Conservation (phyloP, 2,797 vertebrate genomes). For the Scolopax bukidnonensis region DNA sequence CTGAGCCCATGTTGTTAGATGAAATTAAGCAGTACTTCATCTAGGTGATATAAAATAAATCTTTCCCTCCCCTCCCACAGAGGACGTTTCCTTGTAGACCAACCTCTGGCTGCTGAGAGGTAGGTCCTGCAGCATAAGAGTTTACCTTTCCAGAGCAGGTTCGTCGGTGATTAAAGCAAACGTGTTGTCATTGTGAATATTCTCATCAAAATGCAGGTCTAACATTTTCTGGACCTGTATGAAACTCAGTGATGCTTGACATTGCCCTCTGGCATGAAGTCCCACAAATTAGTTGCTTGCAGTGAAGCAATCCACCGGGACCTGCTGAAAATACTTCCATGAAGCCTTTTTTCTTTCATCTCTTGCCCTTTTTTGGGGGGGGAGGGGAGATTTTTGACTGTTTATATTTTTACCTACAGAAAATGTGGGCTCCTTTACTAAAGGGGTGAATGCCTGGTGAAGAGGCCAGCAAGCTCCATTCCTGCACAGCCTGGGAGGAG, state of each 20-base stretch:
- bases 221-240: not conserved
- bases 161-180: not conserved
- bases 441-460: not conserved
- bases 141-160: not conserved
- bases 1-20: not conserved
- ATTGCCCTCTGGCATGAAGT: not conserved
- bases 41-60: not conserved
- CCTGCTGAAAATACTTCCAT: not conserved
- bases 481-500: not conserved
- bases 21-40: not conserved
- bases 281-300: not conserved
- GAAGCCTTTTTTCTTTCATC: not conserved
- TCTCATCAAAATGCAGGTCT: not conserved
- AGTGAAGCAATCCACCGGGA: not conserved
- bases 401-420: not conserved
- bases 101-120: not conserved
- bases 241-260: not conserved
- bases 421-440: not conserved
- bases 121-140: not conserved
- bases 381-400: not conserved
- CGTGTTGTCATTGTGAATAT: not conserved
- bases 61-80: not conserved
- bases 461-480: not conserved
- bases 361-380: not conserved
- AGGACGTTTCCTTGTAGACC: rapidly evolving